These are phyloP conservation scores for Microplitis manilae DNA, from an alignment of 2,888 invertebrate genomes.

Conservation along the genomic window DNA sequence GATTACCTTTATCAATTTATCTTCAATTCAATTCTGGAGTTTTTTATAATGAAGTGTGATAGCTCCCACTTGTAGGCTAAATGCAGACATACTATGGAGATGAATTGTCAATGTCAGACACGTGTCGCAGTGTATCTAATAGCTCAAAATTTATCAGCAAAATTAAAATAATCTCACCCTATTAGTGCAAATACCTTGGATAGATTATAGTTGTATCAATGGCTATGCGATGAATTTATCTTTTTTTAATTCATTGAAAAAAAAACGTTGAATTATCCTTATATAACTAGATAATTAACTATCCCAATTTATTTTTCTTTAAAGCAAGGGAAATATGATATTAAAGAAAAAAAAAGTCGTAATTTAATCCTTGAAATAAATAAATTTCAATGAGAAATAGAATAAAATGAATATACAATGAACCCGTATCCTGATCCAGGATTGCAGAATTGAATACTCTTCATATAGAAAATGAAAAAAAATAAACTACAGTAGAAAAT, in stretches of 20 bases:
- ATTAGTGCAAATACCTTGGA: background rate
- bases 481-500: background rate
- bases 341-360: background rate
- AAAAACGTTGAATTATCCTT: background rate
- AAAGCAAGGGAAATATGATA: background rate
- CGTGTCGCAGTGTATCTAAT: slow-evolving; percentile 24
- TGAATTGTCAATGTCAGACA: slow-evolving; percentile 29
- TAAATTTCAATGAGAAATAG: background rate
- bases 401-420: background rate
- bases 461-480: background rate
- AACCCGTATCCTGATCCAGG: slow-evolving; percentile 1
- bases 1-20: background rate
- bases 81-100: background rate
- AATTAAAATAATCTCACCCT: background rate
- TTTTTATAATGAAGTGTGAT: slow-evolving; percentile 26
- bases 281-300: background rate
- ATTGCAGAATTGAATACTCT: background rate
- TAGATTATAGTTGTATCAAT: background rate
- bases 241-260: background rate
- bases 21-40: slow-evolving; percentile 15
- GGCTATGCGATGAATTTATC: background rate
- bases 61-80: background rate
- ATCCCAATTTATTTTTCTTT: background rate
- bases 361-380: slow-evolving; percentile 4
- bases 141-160: background rate